Conservation (phyloP, 64 coral and sea anemone species). For the Pachyseris speciosa region DNA sequence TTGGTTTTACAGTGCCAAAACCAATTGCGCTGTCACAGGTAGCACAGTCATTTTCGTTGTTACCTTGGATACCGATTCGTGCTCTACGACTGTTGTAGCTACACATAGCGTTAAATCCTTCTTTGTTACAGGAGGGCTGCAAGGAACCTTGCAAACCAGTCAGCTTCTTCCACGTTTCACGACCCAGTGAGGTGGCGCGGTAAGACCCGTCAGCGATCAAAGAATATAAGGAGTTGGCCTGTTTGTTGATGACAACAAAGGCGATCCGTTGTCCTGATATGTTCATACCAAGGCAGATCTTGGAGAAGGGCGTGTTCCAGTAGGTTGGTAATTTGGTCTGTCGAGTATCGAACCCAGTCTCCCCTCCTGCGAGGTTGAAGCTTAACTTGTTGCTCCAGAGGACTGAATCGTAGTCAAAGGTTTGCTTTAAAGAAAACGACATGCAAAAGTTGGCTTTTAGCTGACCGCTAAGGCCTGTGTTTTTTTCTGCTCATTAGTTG, state of each 20-base stretch:
- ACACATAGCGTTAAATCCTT: neutral
- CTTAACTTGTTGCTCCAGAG: slow-evolving; percentile 53
- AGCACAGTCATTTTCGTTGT: neutral
- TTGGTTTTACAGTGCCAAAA: neutral
- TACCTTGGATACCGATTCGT: neutral
- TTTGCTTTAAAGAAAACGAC: slow-evolving; percentile 31
- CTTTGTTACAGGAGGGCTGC: neutral
- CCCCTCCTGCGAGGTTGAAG: slow-evolving; percentile 56
- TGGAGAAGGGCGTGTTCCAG: slow-evolving; percentile 73
- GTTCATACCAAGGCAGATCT: slow-evolving; percentile 77
- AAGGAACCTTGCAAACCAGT: neutral
- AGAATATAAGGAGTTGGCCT: slow-evolving; percentile 27
- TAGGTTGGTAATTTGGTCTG: slow-evolving; percentile 74
- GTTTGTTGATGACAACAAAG: neutral
- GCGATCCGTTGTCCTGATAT: neutral
- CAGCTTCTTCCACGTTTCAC: slow-evolving; percentile 36
- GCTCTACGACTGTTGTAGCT: neutral
- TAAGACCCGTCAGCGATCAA: slow-evolving; percentile 21
- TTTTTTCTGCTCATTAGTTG: too few species aligned
- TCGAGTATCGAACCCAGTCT: slow-evolving; percentile 61
- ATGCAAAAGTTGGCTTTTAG: too few species aligned
- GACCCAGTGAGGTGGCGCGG: neutral
- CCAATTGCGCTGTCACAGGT: neutral
- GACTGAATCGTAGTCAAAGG: slow-evolving; percentile 21
- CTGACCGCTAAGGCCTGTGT: too few species aligned